Evolutionary conservation across 2,888 invertebrate species (phyloP).

Genomic region (Megalurothrips usitatus): DNA sequence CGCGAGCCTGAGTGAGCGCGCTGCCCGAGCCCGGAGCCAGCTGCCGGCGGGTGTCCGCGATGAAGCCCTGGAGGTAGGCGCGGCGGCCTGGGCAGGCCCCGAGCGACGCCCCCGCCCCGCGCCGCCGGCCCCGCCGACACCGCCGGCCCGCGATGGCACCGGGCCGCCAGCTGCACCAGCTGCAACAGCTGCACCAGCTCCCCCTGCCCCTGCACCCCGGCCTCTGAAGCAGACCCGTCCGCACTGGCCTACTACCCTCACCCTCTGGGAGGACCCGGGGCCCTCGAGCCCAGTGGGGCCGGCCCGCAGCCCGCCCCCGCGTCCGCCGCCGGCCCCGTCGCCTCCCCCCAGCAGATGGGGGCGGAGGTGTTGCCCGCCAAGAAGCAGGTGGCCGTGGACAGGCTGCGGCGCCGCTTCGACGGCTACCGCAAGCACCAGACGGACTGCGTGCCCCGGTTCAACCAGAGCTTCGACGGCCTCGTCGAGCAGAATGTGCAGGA

Average conservation of each 20-base stretch:
- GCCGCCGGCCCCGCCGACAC: background rate
- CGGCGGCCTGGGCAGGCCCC: background rate
- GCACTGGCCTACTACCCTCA: conserved; percentile 21
- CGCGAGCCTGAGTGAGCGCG: background rate
- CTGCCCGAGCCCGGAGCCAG: background rate
- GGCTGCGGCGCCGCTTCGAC: conserved; percentile 77
- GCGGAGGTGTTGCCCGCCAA: conserved; percentile 71
- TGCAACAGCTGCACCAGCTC: too few species aligned
- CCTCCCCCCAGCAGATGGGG: conserved; percentile 33
- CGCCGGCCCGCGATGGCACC: too few species aligned
- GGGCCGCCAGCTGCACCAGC: too few species aligned
- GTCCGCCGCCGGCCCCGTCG: background rate
- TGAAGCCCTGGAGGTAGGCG: conserved; percentile 21
- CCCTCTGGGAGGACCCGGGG: background rate
- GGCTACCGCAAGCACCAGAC: conserved; percentile 79
- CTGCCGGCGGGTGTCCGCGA: background rate
- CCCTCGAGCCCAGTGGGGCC: conserved; percentile 3
- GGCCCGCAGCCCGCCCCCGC: background rate
- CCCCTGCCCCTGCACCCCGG: background rate
- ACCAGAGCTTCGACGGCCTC: conserved; percentile 78
- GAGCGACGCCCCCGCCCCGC: background rate
- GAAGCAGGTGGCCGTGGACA: conserved; percentile 80
- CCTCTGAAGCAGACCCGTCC: background rate
- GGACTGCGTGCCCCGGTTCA: conserved; percentile 81
- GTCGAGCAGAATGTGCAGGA: conserved; percentile 90